Conservation (phyloP, 2,888 invertebrate species). For the Melangyna quadrimaculata region DNA sequence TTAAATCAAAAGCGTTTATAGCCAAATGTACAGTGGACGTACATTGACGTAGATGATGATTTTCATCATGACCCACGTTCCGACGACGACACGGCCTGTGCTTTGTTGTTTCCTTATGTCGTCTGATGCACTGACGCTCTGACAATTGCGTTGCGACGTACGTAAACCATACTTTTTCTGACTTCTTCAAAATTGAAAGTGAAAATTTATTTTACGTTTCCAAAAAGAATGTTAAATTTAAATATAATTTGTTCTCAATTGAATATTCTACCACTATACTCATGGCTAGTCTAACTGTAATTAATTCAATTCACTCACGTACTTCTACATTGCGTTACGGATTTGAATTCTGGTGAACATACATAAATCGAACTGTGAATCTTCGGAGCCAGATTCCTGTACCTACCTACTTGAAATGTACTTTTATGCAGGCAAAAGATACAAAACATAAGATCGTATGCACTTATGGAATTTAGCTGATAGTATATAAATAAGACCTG, state of each 20-base stretch:
- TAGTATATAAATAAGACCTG: constrained; percentile 9
- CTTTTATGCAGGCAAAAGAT: background rate
- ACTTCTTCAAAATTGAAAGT: no score
- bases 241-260: background rate
- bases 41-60: no score
- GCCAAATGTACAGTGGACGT: no score
- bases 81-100: no score
- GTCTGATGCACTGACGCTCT: no score
- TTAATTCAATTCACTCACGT: constrained; percentile 13
- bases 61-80: no score
- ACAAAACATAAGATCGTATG: background rate
- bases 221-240: background rate
- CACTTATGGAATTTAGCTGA: constrained; percentile 4
- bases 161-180: no score
- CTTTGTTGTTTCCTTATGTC: no score
- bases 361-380: constrained; percentile 22
- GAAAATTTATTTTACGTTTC: background rate
- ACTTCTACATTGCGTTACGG: constrained; percentile 1
- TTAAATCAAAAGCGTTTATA: no score
- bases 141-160: no score
- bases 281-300: background rate
- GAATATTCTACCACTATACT: background rate
- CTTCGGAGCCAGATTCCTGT: background rate
- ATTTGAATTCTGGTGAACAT: constrained; percentile 21
- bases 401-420: constrained; percentile 4